Base-by-base conservation (phyloP, 64 coral and sea anemone species). In the Pachyseris speciosa region DNA sequence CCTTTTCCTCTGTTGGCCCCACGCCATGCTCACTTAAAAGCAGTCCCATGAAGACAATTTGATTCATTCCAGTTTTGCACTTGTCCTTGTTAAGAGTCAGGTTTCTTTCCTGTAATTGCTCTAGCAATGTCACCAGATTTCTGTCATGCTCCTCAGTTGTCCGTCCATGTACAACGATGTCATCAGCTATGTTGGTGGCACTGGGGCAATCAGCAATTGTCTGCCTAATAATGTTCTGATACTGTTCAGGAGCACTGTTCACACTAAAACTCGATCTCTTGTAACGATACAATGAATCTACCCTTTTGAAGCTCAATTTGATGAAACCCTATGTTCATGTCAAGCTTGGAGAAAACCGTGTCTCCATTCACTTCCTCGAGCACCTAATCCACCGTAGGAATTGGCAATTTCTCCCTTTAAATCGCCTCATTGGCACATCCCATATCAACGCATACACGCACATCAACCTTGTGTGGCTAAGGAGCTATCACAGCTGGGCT, bases 281-380 rank as follows among this genome's bases (percentile, higher is more conserved):
- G 33, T 83, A 91, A 43, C 77, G 28, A 49, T 22, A 84, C 36
- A 92, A 50, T 50, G 41, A 76, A 38, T 84, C 50, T 80, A 16
- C 53, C 42, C 41, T 80, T 37, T 12, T 47, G 42, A 33, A 71
- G 42, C 40, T 83, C 80, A 55, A 92, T 72, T 53, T 92, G 79
- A 70, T 75, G 89, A 76, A 69, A 72, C 8, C 76, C 75, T 49
- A 69, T 64, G 26, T 75, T 57, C 48, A 92, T 24, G 39, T 92
- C 68, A 13, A 92, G 80, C 64, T 92, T 74, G 22, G 67, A 92
- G 40, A 85, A 92, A 19, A 92, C 67, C 13, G 68, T 83, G 71
- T 42, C 60, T 45, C 78, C 80, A 53, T 92, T 92, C 50, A 85
- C 12, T 45, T 44, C 50, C 19, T 91, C 59, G 31, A 80, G 22